These are phyloP conservation scores for Doris montereyensis DNA, from an alignment of 2,888 invertebrate species.

Conservation along the genomic window DNA sequence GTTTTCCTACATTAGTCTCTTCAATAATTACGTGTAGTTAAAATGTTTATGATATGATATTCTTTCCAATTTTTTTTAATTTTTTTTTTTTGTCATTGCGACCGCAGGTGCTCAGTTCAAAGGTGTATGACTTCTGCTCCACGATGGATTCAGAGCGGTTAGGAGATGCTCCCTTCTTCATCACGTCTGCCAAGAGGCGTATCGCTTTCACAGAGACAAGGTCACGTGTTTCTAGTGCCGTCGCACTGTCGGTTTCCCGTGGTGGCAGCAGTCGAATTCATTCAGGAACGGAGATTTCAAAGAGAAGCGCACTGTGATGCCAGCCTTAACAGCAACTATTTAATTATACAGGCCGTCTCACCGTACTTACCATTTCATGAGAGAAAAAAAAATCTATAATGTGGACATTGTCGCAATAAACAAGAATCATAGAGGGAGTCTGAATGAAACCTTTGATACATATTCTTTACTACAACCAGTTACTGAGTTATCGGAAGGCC, in stretches of 20 bases:
- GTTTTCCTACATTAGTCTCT: too few species aligned
- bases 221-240: neutral
- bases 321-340: neutral
- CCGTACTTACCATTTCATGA: too few species aligned
- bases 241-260: neutral
- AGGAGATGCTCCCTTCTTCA: conserved; percentile 20
- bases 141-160: conserved; percentile 2
- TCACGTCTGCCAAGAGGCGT: conserved; percentile 33
- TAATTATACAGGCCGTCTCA: too few species aligned
- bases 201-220: conserved; percentile 37
- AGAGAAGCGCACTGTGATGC: neutral
- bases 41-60: too few species aligned
- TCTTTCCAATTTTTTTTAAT: neutral
- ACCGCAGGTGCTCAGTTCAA: conserved; percentile 32
- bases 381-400: too few species aligned
- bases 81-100: neutral
- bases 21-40: too few species aligned
- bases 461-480: too few species aligned
- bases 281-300: neutral
- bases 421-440: too few species aligned
- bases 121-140: conserved; percentile 34
- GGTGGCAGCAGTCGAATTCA: neutral
- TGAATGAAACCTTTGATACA: too few species aligned
- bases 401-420: too few species aligned
- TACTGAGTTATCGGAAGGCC: too few species aligned